Evolutionary conservation across 1,140 invertebrate genomes (phyloP).

Genomic region (Ooceraea biroi): DNA sequence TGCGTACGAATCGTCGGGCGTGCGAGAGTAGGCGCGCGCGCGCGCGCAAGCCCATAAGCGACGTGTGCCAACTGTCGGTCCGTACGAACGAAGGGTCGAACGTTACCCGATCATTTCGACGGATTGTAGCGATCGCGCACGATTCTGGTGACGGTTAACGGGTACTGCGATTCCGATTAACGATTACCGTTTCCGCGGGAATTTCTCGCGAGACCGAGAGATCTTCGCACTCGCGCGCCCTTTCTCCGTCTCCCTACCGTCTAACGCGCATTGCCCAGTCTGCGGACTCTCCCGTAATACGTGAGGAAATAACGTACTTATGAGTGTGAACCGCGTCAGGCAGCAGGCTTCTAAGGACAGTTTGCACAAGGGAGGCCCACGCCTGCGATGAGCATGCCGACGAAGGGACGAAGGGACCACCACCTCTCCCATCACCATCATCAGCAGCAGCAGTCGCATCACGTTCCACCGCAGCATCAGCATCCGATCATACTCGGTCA

Average conservation of each 20-base stretch:
- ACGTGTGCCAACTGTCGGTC: too few relatives aligned
- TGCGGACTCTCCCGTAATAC: slow-evolving; percentile 15
- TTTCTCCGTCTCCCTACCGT: too few relatives aligned
- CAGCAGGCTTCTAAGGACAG: slow-evolving; percentile 76
- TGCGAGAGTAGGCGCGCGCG: too few relatives aligned
- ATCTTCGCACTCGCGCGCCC: neutral
- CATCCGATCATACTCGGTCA: slow-evolving; percentile 76
- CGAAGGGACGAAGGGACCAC: slow-evolving; percentile 81
- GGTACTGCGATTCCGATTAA: neutral
- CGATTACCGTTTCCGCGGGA: neutral
- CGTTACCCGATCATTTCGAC: neutral
- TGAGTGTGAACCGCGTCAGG: slow-evolving; percentile 75
- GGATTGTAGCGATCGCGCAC: slow-evolving; percentile 7
- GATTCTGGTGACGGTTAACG: neutral
- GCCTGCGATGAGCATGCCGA: slow-evolving; percentile 81
- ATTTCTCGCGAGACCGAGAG: neutral
- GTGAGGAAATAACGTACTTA: slow-evolving; percentile 75
- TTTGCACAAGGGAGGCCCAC: slow-evolving; percentile 72
- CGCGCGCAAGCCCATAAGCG: too few relatives aligned
- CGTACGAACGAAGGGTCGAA: neutral
- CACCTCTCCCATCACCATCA: slow-evolving; percentile 77
- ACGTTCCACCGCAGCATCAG: slow-evolving; percentile 70
- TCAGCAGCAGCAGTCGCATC: slow-evolving; percentile 66
- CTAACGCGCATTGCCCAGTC: neutral
- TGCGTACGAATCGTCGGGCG: too few relatives aligned